Evolutionary conservation across 2,888 invertebrate species (phyloP), one percentile per base, ranked within the genome.

Genomic region (Urechis unicinctus): DNA sequence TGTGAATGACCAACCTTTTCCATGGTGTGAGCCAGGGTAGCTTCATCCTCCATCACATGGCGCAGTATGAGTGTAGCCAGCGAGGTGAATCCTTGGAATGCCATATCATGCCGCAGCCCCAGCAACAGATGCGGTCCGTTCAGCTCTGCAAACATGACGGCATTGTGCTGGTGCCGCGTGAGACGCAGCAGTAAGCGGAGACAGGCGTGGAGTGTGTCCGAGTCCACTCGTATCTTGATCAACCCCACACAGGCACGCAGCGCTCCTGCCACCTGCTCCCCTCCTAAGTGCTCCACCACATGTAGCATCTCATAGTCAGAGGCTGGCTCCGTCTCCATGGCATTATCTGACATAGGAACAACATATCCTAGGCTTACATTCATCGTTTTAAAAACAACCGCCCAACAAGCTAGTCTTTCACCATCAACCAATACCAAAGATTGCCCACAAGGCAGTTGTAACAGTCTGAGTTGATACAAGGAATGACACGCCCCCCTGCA

Each of bases 11-110:
- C 41, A 55, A 75, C 87, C 77, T 88, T 87, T 71, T 89, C 89
- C 84, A 90, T 88, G 1, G 89, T 86, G 59, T 86, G 82, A 56
- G 84, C 81, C 44, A 91, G 79, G 13, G 86, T 86, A 3, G 81
- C 76, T 0, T 87, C 86, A 57, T 88, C 88, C 76, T 91, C 90
- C 31, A 91, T 78, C 0, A 88, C 84, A 67, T 91, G 90, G 21
- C 90, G 81, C 64, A 90, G 85, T 21, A 91, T 78, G 22, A 90
- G 81, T 0, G 88, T 88, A 0, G 87, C 85, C 56, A 90, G 78
- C 21, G 86, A 86, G 6, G 86, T 83, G 70, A 88, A 88, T 2
- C 88, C 88, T 62, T 85, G 84, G 68, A 89, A 88, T 22, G 84
- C 83, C 55, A 85, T 85, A 2, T 83, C 82, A 71, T 88, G 86